Evolutionary conservation across 2,113 vertebrate genomes (phyloP).

Genomic region (Notothenia rossii): DNA sequence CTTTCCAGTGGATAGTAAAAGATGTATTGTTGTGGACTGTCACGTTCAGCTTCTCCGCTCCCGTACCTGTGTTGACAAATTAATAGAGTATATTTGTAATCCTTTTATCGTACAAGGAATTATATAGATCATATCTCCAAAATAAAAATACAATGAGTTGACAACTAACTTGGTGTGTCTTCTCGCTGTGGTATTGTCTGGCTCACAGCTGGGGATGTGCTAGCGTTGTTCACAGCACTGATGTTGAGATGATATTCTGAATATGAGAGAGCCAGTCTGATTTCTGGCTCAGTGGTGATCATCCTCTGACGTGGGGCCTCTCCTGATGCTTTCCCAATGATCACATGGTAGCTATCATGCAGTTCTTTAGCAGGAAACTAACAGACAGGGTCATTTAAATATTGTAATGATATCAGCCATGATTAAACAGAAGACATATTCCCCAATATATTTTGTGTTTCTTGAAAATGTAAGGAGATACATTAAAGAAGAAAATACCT

Average conservation of each 20-base stretch:
- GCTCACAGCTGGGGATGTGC: constrained; percentile 63
- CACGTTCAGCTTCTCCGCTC: constrained; percentile 54
- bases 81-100: neutral
- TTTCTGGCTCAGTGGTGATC: constrained; percentile 13
- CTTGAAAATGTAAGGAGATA: too few relatives aligned
- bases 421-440: neutral
- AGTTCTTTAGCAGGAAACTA: constrained; percentile 56
- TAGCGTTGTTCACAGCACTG: constrained; percentile 67
- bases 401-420: neutral
- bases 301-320: constrained; percentile 19
- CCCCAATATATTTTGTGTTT: too few relatives aligned
- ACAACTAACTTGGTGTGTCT: constrained; percentile 14
- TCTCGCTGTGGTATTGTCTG: constrained; percentile 21
- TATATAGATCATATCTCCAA: neutral
- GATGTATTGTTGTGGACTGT: constrained; percentile 53
- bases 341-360: constrained; percentile 61
- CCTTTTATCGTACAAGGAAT: neutral
- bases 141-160: neutral
- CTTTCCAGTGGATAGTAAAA: constrained; percentile 70
- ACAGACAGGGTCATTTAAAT: neutral
- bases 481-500: constrained; percentile 29
- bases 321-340: constrained; percentile 68
- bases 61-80: constrained; percentile 42
- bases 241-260: constrained; percentile 75
- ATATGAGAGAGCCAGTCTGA: constrained; percentile 75